Evolutionary conservation across 35 echinoderm and acorn worm species (phyloP), one percentile per base, ranked within the genome.

Genomic region (Diadema setosum): DNA sequence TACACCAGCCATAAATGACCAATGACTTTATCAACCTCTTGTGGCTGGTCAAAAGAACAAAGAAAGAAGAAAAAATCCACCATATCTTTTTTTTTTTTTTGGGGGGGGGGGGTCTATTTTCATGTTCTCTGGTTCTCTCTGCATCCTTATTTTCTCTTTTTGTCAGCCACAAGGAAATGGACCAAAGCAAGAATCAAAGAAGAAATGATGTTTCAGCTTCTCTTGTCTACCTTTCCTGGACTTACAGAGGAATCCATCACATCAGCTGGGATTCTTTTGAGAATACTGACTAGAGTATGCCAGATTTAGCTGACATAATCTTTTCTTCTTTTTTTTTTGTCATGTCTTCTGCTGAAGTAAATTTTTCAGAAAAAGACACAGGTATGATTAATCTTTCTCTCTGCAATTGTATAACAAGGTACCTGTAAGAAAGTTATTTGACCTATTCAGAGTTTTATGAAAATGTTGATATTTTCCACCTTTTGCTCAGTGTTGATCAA

Each of bases 91-190:
- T 52, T n/a, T 52, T 11, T 37, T 11, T 33, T 16, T 73, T 5
- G 6, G 17, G 18, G 5, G 39, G 6, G 31, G 39, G 4, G 12
- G 18, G 27, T 0, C 23, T 3, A 0, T 42, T 78, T 39, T 78
- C 5, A 78, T 32, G 2, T n/a, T 5, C 39, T 41, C 18, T 21
- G 35, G 44, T 78, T 5, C 5, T 7, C 9, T 35, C 21, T 78
- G 20, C 24, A 11, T 67, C 40, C 25, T 24, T 44, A 17, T 17
- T 6, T 44, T 44, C 15, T 7, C 37, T 78, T 78, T 42, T 52
- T 52, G 9, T n/a, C 73, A 78, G 73, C 73, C 73, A 78, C 73
- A 78, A 78, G 73, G 73, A 78, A 78, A 78, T 78, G 73, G 73
- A 78, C 73, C 73, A 78, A 78, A 78, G 73, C 29, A 78, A 78